Evolutionary conservation across 2,797 vertebrate genomes (phyloP), one percentile per base, ranked within the genome.

Genomic region (Orestias chungarensis): DNA sequence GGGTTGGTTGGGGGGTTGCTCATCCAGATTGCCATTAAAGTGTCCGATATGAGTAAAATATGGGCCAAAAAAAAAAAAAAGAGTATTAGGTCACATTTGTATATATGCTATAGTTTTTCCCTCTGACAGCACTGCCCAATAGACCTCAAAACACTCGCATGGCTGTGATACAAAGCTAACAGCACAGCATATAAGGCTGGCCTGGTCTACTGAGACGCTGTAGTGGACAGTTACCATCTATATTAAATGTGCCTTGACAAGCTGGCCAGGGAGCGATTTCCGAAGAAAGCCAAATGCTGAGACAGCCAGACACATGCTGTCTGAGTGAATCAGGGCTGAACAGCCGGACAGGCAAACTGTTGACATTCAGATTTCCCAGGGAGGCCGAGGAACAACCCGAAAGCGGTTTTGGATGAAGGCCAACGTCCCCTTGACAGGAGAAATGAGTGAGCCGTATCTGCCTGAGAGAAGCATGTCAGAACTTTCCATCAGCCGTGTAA

Each of bases 231-330:
- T 42, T 52, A 62, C 59, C 25, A 23, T 42, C 31, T 69, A 69
- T 46, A 61, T 74, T 43, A 14, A 46, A 73, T 73, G 31, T 25
- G 35, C 66, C 57, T 47, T 42, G 49, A 75, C 71, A 40, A 68
- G 67, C 42, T 52, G 43, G 54, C 68, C 68, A 64, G 38, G 38
- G 50, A 80, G 61, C 75, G 77, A 81, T 44, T 78, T 71, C 35
- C 64, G 43, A n/a, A 42, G 54, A 64, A 35, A 73, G 54, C 29
- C 7, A 17, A 79, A 44, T 11, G 61, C 66, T 68, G 64, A 83
- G 66, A 72, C 29, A 79, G 66, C 70, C 29, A 80, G 76, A 76
- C 71, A 75, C 76, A 74, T 55, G 55, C 71, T 64, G 62, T 84
- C 76, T 84, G 68, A 68, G 69, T 61, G 59, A 76, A 73, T 82